Evolutionary conservation across 2,797 vertebrate genomes (phyloP).

Genomic region (Megaceryle alcyon): DNA sequence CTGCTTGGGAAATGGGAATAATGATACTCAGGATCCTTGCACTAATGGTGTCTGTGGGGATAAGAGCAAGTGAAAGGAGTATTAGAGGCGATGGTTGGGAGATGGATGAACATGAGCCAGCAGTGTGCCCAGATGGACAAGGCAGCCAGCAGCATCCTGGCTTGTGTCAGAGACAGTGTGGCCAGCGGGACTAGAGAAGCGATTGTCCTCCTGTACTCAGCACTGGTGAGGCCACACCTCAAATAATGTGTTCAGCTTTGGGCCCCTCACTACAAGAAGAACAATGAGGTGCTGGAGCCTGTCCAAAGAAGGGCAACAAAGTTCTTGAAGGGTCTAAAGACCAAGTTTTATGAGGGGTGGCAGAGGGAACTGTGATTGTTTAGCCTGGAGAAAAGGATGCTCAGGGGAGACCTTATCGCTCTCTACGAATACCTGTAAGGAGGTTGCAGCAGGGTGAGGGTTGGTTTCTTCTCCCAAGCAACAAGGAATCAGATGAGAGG

Average conservation of each 20-base stretch:
- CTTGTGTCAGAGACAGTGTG: fast-evolving
- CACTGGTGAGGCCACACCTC: background rate
- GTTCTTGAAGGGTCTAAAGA: background rate
- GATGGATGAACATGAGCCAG: background rate
- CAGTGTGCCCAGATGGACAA: background rate
- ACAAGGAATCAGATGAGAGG: no score
- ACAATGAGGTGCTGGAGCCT: background rate
- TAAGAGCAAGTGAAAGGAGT: background rate
- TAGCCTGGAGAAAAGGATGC: no score
- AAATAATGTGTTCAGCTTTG: background rate
- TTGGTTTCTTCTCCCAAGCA: no score
- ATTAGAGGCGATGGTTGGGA: background rate
- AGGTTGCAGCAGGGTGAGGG: no score
- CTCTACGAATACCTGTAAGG: no score
- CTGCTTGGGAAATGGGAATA: background rate
- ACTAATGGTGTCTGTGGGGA: background rate
- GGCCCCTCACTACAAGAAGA: background rate
- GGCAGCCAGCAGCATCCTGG: background rate
- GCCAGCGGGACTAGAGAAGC: background rate
- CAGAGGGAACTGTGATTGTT: background rate
- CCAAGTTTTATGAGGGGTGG: background rate
- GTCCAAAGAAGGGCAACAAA: background rate
- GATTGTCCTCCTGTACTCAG: background rate
- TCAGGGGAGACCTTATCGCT: no score
- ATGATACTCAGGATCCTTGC: background rate